Base-by-base conservation (phyloP, 2,797 vertebrate genomes). In the Gallinago stenura region DNA sequence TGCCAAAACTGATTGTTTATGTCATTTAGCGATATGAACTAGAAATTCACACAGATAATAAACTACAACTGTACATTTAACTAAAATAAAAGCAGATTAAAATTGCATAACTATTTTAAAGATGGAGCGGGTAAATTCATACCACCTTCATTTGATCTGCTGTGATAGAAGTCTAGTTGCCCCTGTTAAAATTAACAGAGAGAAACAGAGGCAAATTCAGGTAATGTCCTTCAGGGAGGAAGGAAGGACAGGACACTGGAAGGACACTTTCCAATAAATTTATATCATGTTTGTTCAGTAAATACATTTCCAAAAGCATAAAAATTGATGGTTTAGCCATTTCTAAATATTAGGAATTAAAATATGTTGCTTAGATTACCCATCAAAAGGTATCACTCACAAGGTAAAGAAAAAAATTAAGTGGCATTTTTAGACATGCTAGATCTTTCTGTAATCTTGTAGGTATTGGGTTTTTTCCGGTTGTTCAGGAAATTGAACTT, bases 381-480 rank as follows among this genome's bases (percentile, higher is more conserved):
- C 4, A 25, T 65, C 7, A 54, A 35, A 90, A 60, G 6, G 5
- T 0, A 1, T 14, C 41, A 51, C 7, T 50, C 18, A 30, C 2
- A 72, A 68, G 8, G 4, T 20, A 45, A 62, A 62, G 4, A 61
- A 9, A 81, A 64, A 56, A 90, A n/a, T 7, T 5, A 50, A 4
- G 4, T 64, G 11, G 6, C 1, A 20, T 39, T 83, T 83, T 64
- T 48, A 50, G 9, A 50, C 5, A n/a, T 33, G 4, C 7, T 7
- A 35, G 3, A 7, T 72, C 4, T 77, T 88, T 87, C 37, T 41
- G 17, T 0, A 3, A 3, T 37, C 22, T 30, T 50, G 41, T n/a
- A 16, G 10, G 12, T 43, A 53, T 62, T 31, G 12, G 8, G 16
- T 0, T 0, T 28, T 57, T 56, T 62, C 66, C 41, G 2, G 2